Evolutionary conservation across 2,797 vertebrate species (phyloP), one percentile per base, ranked within the genome.

Genomic region (Pantherophis vulpinus): DNA sequence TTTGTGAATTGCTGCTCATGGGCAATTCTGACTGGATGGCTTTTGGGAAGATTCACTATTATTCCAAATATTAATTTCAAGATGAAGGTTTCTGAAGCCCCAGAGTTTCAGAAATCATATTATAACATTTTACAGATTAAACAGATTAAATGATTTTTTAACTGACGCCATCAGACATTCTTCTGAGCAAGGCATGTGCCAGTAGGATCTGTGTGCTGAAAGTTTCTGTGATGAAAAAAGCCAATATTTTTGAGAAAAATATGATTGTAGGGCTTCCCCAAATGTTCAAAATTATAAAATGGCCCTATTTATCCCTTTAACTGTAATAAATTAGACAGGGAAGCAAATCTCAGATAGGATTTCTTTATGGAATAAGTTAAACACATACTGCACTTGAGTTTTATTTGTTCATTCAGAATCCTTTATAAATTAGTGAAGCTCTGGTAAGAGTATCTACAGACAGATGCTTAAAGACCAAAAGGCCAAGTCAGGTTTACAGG

Each of bases 361-460:
- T 63, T 63, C 29, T 66, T 66, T 66, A 66, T 66, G 63, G 29
- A 66, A 66, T 66, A 66, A 66, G 29, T 14, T n/a, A 66, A 66
- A n/a, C 63, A 66, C 61, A 63, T 11, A 63, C 27, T 63, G 61
- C 61, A 63, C 61, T 63, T 29, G 27, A 29, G 61, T 63, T 63
- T 63, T 63, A 29, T 63, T 63, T 63, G 61, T 63, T 63, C 61
- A 63, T 63, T 20, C 51, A 89, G 94, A 89, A 90, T 93, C 90
- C 61, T 63, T 63, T 63, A 63, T 63, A 63, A 47, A 47, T 63
- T 63, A 63, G 20, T 63, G 27, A 63, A 63, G 60, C 61, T 63
- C 27, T 63, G 25, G 27, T 63, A 63, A 63, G 60, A 63, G 25
- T 63, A 63, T 63, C 25, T 63, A 61, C 25, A 63, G 59, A 60